phyloP scores from a whole-genome alignment of 2,113 vertebrate species.

The Garra rufa region DNA sequence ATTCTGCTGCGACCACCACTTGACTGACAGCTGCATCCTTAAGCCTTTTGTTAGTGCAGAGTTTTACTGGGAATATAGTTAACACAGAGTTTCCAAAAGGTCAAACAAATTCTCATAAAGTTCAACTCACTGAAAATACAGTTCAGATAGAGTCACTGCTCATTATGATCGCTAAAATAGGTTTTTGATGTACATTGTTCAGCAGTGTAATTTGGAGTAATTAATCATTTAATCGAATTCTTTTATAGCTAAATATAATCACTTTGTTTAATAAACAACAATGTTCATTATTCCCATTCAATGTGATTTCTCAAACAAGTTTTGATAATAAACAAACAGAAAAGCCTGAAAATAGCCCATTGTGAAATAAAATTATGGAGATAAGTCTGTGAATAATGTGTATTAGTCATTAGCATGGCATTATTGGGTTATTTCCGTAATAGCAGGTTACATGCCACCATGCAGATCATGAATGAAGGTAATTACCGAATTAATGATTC shows the following conservation, averaged over 20 bases:
- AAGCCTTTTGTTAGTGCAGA: slow-evolving; percentile 10
- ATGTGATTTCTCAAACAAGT: not conserved
- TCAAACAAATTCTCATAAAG: slow-evolving; percentile 4
- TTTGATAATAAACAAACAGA: slow-evolving; percentile 3
- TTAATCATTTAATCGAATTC: not conserved
- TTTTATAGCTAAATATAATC: not conserved
- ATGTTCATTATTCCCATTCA: not conserved
- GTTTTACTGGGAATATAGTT: slow-evolving; percentile 5
- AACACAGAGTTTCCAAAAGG: slow-evolving; percentile 15
- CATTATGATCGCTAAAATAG: not conserved
- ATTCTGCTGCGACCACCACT: not conserved
- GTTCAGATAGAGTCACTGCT: not conserved
- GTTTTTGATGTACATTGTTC: slow-evolving; percentile 1
- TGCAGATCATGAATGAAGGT: slow-evolving; percentile 27
- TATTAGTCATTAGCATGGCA: not conserved
- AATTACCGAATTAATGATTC: slow-evolving; percentile 37
- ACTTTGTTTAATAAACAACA: not conserved
- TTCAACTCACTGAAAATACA: slow-evolving; percentile 3
- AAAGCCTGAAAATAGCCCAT: not conserved
- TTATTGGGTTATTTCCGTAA: not conserved
- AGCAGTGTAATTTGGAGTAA: not conserved
- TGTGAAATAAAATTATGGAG: not conserved
- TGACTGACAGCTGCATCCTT: slow-evolving; percentile 29
- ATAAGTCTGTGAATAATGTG: not conserved
- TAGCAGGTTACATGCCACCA: slow-evolving; percentile 3